Evolutionary conservation across 2,113 vertebrate genomes (phyloP).

Genomic region (Polypterus senegalus): DNA sequence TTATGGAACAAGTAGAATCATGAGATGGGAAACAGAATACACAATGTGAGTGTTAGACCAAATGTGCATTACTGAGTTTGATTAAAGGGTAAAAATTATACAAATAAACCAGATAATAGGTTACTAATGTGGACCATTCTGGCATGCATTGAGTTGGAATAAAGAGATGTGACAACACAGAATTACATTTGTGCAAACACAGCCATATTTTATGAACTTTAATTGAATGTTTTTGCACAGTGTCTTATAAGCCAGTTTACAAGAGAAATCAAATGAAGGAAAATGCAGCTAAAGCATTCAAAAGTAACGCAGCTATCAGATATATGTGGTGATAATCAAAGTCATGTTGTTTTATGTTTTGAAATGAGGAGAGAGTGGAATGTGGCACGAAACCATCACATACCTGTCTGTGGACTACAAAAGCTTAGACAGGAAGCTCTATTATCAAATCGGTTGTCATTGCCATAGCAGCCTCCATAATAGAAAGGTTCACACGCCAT

Average conservation of each 20-base stretch:
- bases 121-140: no score
- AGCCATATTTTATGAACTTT: not conserved
- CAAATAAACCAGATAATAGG: no score
- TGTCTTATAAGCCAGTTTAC: not conserved
- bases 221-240: not conserved
- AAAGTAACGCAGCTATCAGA: not conserved
- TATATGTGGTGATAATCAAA: not conserved
- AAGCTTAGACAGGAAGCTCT: slow-evolving; percentile 50
- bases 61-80: no score
- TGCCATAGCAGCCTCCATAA: slow-evolving; percentile 57
- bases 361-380: no score
- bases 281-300: not conserved
- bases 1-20: no score
- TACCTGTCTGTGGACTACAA: slow-evolving; percentile 66
- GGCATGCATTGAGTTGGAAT: no score
- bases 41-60: no score
- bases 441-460: slow-evolving; percentile 61
- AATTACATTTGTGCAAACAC: no score
- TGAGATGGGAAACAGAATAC: no score
- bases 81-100: no score
- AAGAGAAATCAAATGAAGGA: not conserved
- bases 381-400: slow-evolving; percentile 14
- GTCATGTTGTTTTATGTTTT: not conserved
- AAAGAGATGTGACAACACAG: no score
- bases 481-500: slow-evolving; percentile 69